phyloP scores from a whole-genome alignment of 2,113 vertebrate species.

The Herpailurus yagouaroundi region DNA sequence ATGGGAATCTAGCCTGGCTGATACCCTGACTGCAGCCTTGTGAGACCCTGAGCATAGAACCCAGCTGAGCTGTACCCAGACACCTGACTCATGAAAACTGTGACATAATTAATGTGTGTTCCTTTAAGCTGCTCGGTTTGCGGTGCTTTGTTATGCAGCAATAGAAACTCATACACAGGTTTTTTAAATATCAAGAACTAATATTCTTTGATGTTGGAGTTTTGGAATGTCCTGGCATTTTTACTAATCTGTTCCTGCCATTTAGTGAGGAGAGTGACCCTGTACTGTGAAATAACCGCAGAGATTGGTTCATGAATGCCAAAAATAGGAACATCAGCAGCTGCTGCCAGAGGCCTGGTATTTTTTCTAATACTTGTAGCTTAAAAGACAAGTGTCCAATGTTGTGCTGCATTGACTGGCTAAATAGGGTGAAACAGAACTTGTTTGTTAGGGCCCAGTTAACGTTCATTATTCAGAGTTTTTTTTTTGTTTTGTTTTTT shows the following conservation, averaged over 20 bases:
- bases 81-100: neutral
- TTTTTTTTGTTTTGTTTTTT: neutral
- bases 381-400: conserved; percentile 35
- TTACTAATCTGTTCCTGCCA: neutral
- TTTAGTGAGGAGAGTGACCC: neutral
- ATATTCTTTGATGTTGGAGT: neutral
- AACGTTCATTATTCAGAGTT: conserved; percentile 52
- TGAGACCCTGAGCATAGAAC: neutral
- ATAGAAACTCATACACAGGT: neutral
- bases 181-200: neutral
- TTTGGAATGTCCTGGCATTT: neutral
- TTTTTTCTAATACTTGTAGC: conserved; percentile 34
- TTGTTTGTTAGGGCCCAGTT: conserved; percentile 49
- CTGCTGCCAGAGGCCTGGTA: neutral
- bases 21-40: neutral
- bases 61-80: neutral
- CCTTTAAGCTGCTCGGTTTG: neutral
- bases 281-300: neutral
- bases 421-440: conserved; percentile 56
- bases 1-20: neutral
- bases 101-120: neutral
- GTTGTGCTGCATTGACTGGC: conserved; percentile 54
- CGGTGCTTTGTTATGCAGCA: neutral
- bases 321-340: neutral
- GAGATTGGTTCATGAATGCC: neutral